Evolutionary conservation across 2,113 vertebrate genomes (phyloP).

Genomic region (Lagopus leucura): DNA sequence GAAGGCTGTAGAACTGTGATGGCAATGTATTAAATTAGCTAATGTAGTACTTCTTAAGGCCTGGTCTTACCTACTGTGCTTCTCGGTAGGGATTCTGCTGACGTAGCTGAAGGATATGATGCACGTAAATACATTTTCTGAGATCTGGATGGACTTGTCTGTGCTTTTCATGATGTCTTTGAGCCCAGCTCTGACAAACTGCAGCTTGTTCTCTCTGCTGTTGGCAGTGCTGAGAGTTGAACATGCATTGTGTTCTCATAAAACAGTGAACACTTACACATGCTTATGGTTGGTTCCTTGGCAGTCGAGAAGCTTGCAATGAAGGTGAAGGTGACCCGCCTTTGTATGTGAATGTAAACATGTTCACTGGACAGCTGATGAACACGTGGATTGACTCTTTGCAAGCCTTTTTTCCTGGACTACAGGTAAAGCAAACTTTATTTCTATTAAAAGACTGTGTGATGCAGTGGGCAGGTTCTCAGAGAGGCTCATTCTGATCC

Average conservation of each 20-base stretch:
- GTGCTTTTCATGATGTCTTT: neutral
- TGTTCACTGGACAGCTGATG: slow-evolving; percentile 97
- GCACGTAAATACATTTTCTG: neutral
- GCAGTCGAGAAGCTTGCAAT: slow-evolving; percentile 93
- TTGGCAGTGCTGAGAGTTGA: neutral
- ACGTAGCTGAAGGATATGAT: too few species aligned
- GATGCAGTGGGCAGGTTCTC: neutral
- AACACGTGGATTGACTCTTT: slow-evolving; percentile 99
- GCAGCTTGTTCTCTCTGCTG: neutral
- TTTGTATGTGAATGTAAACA: slow-evolving; percentile 97
- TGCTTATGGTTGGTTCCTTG: neutral
- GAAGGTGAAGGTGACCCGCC: slow-evolving; percentile 97
- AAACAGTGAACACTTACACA: neutral
- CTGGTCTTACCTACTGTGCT: neutral
- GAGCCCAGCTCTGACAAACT: rapidly evolving
- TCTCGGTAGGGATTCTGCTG: neutral
- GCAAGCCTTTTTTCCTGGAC: slow-evolving; percentile 97
- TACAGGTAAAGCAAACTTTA: slow-evolving; percentile 82
- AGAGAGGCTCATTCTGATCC: rapidly evolving
- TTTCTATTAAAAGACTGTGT: rapidly evolving
- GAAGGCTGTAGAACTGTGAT: neutral
- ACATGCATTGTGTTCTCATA: rapidly evolving
- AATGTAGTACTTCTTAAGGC: neutral
- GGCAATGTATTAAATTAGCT: neutral
- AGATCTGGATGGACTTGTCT: rapidly evolving